Evolutionary conservation across 2,888 invertebrate species (phyloP).

Genomic region (Nipponacmea schrenckii): DNA sequence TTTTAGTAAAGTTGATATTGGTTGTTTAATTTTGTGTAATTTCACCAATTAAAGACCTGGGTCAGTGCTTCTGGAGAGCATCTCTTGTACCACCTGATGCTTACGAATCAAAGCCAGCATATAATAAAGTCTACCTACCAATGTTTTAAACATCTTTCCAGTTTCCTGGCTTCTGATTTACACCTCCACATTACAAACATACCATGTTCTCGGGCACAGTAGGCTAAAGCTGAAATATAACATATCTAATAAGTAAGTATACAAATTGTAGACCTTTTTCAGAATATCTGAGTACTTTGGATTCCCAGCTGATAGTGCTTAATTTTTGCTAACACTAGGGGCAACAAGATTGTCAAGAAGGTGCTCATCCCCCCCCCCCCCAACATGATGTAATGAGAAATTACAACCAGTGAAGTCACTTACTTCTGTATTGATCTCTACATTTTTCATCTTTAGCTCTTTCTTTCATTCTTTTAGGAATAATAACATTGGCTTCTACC

Average conservation of each 20-base stretch:
- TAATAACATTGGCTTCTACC: constrained; percentile 88
- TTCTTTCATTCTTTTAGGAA: constrained; percentile 89
- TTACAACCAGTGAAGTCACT: constrained; percentile 13
- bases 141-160: constrained; percentile 78
- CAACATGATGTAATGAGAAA: too few species aligned
- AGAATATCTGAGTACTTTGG: too few species aligned
- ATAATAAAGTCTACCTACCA: constrained; percentile 71
- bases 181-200: constrained; percentile 81
- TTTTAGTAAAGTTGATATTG: not conserved
- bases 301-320: too few species aligned
- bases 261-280: constrained; percentile 1
- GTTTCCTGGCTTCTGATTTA: constrained; percentile 76
- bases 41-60: too few species aligned
- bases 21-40: too few species aligned
- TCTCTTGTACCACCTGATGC: not conserved
- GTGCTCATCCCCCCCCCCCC: too few species aligned
- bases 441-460: constrained; percentile 85
- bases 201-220: constrained; percentile 78
- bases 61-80: not conserved
- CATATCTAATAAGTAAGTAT: constrained; percentile 15
- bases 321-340: too few species aligned
- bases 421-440: constrained; percentile 76
- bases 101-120: not conserved
- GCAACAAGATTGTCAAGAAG: not conserved
- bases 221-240: constrained; percentile 69